Base-by-base conservation (phyloP, 2,888 invertebrate species). In the Junonia oenone region DNA sequence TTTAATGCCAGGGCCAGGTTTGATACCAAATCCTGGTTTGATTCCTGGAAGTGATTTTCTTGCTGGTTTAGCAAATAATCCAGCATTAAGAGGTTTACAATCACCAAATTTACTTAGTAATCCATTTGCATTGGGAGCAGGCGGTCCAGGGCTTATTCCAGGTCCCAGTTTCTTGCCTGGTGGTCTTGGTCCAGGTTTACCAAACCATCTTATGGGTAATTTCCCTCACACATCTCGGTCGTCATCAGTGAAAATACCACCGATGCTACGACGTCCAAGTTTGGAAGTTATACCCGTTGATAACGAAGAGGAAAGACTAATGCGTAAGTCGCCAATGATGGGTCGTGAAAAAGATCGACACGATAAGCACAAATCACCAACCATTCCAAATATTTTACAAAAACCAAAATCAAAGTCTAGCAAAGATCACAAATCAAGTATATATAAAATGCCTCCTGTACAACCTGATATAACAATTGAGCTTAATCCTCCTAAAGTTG, bases 101-200 rank as follows among this genome's bases (percentile, higher is more conserved):
- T 65, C 79, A 13, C 77, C 88, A 35, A 87, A 82, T 70, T 73
- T 90, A 63, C 71, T 91, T 50, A 83, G 85, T 2, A 92, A 92
- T 73, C 85, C 92, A 35, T 91, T 91, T 83, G 83, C 92, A 66
- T 67, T 91, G 72, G 76, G 84, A 67, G 71, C 84, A 74, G 78
- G 91, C 72, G 92, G 92, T 0, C 93, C 93, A 11, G 93, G 94
- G 29, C 81, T 94, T 45, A 93, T 94, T 69, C 93, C 93, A 3
- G 86, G 91, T 6, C 89, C 91, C 33, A 81, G 82, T 66, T 88
- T 85, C 66, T 68, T 89, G 59, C 71, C 80, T 33, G 80, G 82
- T 29, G 73, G 73, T 33, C 65, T 85, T 22, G 78, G 76, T 17
- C 69, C 81, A 17, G 81, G 82, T 51, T 78, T 92, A 27, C 76